These are phyloP conservation scores for Sweltsa coloradensis DNA, from an alignment of 1,140 invertebrate species.

Conservation along the genomic window DNA sequence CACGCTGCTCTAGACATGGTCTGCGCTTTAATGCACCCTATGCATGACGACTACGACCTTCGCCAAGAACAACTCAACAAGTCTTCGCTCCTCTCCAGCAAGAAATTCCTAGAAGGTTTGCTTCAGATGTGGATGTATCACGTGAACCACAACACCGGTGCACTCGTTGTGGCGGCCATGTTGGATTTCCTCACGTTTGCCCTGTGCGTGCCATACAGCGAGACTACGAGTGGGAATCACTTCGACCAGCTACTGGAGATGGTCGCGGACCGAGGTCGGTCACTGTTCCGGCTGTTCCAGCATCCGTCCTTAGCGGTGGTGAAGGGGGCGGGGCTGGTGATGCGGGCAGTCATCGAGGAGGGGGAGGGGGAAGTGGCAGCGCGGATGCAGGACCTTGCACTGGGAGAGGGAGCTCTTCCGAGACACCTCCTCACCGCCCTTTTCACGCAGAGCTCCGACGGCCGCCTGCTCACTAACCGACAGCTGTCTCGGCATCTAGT, in stretches of 20 bases:
- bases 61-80: constrained; percentile 97
- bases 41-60: constrained; percentile 92
- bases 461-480: constrained; percentile 66
- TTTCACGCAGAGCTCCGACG: constrained; percentile 68
- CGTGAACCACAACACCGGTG: constrained; percentile 70
- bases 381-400: constrained; percentile 89
- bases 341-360: constrained; percentile 97
- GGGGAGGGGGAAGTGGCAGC: constrained; percentile 79
- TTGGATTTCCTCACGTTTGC: constrained; percentile 98
- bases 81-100: constrained; percentile 83
- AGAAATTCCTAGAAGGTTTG: constrained; percentile 84
- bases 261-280: constrained; percentile 81
- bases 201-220: constrained; percentile 95
- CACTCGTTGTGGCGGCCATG: constrained; percentile 81
- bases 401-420: constrained; percentile 94
- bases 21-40: constrained; percentile 96
- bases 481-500: constrained; percentile 94
- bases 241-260: constrained; percentile 92
- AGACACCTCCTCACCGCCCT: constrained; percentile 86
- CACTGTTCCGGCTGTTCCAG: constrained; percentile 90
- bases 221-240: constrained; percentile 95
- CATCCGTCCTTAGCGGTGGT: constrained; percentile 96
- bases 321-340: constrained; percentile 93
- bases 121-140: constrained; percentile 93
- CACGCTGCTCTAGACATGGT: constrained; percentile 96